These are phyloP conservation scores for Ceratoteleas bidentatus DNA, from an alignment of 1,140 invertebrate genomes.

Conservation along the genomic window DNA sequence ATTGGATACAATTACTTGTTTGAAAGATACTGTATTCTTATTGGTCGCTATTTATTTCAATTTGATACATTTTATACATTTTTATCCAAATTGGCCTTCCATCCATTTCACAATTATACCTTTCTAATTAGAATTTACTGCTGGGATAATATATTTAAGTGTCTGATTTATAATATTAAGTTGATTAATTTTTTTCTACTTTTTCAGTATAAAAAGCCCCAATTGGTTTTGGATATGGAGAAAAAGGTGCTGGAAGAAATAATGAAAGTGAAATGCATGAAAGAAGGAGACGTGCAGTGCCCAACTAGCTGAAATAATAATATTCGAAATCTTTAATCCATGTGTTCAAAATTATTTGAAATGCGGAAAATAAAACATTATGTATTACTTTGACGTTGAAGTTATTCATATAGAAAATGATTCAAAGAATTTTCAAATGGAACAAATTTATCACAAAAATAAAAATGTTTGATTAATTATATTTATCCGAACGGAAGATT, in stretches of 20 bases:
- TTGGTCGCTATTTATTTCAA: neutral
- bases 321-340: too few relatives aligned
- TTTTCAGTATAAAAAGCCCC: slow-evolving; percentile 88
- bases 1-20: slow-evolving; percentile 11
- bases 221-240: slow-evolving; percentile 86
- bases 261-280: slow-evolving; percentile 81
- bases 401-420: too few relatives aligned
- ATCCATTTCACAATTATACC: slow-evolving; percentile 54
- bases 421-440: too few relatives aligned
- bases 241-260: slow-evolving; percentile 83
- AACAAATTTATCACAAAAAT: too few relatives aligned
- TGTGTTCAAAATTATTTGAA: too few relatives aligned
- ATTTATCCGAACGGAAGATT: too few relatives aligned
- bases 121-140: slow-evolving; percentile 47
- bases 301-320: slow-evolving; percentile 75
- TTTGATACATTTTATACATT: neutral
- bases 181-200: slow-evolving; percentile 46
- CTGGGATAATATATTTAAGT: neutral
- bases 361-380: neutral
- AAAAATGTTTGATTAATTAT: too few relatives aligned
- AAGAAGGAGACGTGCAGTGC: slow-evolving; percentile 81
- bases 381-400: neutral
- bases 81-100: too few relatives aligned
- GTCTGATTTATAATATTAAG: neutral
- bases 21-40: slow-evolving; percentile 2